A percentile compares a stretch with the other conserved stretches of the same genome.
Conservation (phyloP, 2,888 invertebrate species). For the Drosophila cracens region DNA sequence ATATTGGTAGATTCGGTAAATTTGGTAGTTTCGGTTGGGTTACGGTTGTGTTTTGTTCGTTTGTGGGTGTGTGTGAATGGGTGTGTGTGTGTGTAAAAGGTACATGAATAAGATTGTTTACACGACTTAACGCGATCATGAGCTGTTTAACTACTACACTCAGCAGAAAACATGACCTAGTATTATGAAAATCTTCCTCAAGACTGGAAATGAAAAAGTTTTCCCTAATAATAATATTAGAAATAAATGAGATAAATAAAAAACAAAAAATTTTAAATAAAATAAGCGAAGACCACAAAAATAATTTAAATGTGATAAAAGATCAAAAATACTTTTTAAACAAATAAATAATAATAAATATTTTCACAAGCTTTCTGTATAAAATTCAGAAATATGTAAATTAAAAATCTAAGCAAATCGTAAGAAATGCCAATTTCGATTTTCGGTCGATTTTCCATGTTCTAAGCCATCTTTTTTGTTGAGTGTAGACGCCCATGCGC, state of each 20-base stretch:
- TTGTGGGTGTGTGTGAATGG: conserved; percentile 17
- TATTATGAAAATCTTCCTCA: too few species aligned
- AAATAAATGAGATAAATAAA: neutral
- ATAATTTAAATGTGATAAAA: neutral
- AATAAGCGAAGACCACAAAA: neutral
- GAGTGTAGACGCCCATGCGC: conserved; percentile 9
- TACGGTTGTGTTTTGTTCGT: conserved; percentile 32
- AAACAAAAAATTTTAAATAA: neutral
- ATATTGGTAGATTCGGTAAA: conserved; percentile 52
- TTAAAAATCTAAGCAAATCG: neutral
- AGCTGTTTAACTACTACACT: conserved; percentile 8
- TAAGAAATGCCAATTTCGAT: neutral
- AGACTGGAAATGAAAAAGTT: neutral
- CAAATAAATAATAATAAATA: neutral
- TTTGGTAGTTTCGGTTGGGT: conserved; percentile 72
- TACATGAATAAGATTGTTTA: conserved; percentile 72
- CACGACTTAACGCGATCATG: conserved; percentile 39
- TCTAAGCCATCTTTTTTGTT: neutral
- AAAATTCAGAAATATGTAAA: neutral
- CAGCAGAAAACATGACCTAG: conserved; percentile 2
- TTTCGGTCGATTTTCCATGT: neutral
- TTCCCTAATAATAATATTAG: neutral
- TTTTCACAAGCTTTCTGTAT: neutral
- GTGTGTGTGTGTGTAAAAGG: conserved; percentile 51
- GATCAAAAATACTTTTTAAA: neutral